Evolutionary conservation across 2,797 vertebrate genomes (phyloP).

Genomic region (Chrysocyon brachyurus): DNA sequence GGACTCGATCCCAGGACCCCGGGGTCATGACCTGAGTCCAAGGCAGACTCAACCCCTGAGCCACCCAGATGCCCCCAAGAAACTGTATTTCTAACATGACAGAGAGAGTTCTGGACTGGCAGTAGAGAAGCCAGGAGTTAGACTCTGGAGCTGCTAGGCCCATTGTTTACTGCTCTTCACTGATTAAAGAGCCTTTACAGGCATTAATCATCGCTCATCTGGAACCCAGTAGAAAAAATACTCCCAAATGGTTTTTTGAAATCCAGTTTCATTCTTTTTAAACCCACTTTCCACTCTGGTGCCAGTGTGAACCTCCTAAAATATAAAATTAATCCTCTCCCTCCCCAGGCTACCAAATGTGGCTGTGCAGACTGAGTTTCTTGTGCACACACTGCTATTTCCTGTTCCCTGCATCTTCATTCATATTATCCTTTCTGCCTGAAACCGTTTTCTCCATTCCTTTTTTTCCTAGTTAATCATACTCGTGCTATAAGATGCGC

Average conservation of each 20-base stretch:
- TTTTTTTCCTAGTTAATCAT: conserved; percentile 1
- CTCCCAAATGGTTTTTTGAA: background rate
- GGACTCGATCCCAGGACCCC: no score
- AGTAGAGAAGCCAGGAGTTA: background rate
- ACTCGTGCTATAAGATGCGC: background rate
- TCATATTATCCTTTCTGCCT: background rate
- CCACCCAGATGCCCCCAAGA: background rate
- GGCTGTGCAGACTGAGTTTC: background rate
- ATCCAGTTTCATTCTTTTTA: conserved; percentile 54
- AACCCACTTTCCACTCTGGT: background rate
- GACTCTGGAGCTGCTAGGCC: background rate
- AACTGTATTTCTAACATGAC: background rate
- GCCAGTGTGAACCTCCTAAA: conserved; percentile 7
- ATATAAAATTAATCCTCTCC: background rate
- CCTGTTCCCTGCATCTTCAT: background rate
- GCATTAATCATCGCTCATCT: background rate
- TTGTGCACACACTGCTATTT: background rate
- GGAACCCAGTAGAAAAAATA: conserved; percentile 23
- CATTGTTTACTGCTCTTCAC: background rate
- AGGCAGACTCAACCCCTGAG: no score
- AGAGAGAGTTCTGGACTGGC: background rate
- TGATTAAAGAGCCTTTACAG: background rate
- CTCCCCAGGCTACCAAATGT: background rate
- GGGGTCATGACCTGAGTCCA: no score
- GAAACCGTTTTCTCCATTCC: background rate